Base-by-base conservation (phyloP, 2,113 vertebrate genomes). In the Tympanuchus pallidicinctus region DNA sequence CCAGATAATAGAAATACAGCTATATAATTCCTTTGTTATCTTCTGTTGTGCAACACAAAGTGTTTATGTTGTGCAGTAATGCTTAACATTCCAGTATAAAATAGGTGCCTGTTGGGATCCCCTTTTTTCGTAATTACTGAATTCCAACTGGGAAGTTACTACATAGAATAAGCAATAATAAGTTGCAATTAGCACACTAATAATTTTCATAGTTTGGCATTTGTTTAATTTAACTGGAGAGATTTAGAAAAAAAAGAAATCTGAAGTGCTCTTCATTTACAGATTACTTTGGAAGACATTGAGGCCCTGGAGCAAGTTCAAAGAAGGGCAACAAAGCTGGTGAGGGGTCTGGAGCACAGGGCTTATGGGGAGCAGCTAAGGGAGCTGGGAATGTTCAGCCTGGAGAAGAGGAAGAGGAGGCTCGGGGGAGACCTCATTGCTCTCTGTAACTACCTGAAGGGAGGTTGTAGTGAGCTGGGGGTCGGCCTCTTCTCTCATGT, bases 21-120 rank as follows among this genome's bases (percentile, higher is more conserved):
- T 63, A 28, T 59, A 42, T 43, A 82, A 45, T 88, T 93, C n/a
- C 9, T 93, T 32, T 48, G 87, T 69, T 84, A 24, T 17, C 27
- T 65, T 65, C 28, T 1, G 16, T 86, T 90, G 28, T 20, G 6
- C 40, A 88, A 61, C 47, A 57, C 1, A 45, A 82, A 83, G 8
- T 86, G 45, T 91, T 83, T 83, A 47, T 63, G 13, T 77, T 71
- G 20, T 83, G 43, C 70, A 91, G 15, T 70, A 93, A 77, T 88
- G 89, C 72, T 63, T 43, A 77, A 38, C 73, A 95, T 96, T 95
- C 64, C 93, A 92, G 67, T 94, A 60, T 93, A 93, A 95, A 96
- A 82, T 15, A 88, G 72, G 38, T 94, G 66, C 45, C 92, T 96
- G 20, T 77, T 90, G 69, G 80, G 89, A 94, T 93, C 38, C 18